These are phyloP conservation scores for Nebria ingens DNA, from an alignment of 1,140 invertebrate species.

Conservation along the genomic window DNA sequence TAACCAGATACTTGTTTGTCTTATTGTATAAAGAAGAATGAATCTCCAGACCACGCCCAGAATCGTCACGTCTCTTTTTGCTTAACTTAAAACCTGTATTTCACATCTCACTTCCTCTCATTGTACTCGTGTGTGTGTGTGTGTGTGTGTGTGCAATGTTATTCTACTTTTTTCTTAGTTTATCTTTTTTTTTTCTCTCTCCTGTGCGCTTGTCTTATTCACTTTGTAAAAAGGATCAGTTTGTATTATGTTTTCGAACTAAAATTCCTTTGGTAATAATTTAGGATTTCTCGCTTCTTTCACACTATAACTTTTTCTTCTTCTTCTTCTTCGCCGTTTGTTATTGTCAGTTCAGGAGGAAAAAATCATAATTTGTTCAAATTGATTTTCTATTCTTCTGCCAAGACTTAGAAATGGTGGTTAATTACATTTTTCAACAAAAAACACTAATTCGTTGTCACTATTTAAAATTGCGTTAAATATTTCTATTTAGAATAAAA, in stretches of 20 bases:
- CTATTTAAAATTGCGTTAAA: too few relatives aligned
- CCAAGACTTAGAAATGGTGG: too few relatives aligned
- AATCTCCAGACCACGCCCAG: conserved; percentile 17
- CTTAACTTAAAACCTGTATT: conserved; percentile 6
- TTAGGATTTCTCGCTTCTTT: neutral
- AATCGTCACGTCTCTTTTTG: conserved; percentile 19
- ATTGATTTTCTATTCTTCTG: too few relatives aligned
- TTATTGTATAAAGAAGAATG: conserved; percentile 17
- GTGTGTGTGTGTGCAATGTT: conserved; percentile 7
- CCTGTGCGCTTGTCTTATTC: neutral
- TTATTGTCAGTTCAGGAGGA: neutral
- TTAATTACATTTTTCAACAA: too few relatives aligned
- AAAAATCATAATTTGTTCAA: conserved; percentile 6
- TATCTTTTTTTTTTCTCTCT: neutral
- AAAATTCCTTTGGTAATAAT: conserved; percentile 6
- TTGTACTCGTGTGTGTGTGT: neutral
- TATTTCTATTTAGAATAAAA: too few relatives aligned
- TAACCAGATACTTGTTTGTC: conserved; percentile 20
- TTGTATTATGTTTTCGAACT: conserved; percentile 2
- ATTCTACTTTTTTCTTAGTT: neutral
- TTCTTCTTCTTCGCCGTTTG: too few relatives aligned
- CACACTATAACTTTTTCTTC: too few relatives aligned
- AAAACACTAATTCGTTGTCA: too few relatives aligned
- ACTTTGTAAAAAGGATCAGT: neutral
- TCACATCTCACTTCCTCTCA: neutral